A percentile compares a stretch with the other conserved stretches of the same genome.
Conservation (phyloP, 2,888 invertebrate species). For the Ochlodes sylvanus region DNA sequence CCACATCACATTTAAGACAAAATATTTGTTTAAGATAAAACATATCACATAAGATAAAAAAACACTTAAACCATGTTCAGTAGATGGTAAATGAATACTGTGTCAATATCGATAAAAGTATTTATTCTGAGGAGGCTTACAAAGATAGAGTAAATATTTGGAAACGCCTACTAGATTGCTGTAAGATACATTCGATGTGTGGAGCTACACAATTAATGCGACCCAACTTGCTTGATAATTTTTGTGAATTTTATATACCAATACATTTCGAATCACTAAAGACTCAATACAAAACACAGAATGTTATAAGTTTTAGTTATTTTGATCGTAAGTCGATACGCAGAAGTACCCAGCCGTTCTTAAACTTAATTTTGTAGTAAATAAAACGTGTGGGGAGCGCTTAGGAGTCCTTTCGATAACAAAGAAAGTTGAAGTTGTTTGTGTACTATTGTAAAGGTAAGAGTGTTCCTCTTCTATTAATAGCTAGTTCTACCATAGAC, state of each 20-base stretch:
- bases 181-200: conserved; percentile 56
- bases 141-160: conserved; percentile 78
- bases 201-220: conserved; percentile 3
- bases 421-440: conserved; percentile 32
- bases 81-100: conserved; percentile 75
- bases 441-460: conserved; percentile 15
- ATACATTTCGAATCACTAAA: too few relatives aligned
- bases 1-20: conserved; percentile 16
- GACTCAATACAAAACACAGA: too few relatives aligned
- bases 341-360: conserved; percentile 8
- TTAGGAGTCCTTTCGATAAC: conserved; percentile 21
- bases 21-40: conserved; percentile 59
- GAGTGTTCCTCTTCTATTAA: conserved; percentile 1
- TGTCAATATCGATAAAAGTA: conserved; percentile 82
- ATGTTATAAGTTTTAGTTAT: not conserved
- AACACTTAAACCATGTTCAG: conserved; percentile 65
- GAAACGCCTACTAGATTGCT: conserved; percentile 66
- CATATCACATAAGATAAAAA: conserved; percentile 49
- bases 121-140: conserved; percentile 76
- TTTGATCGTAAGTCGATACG: not conserved
- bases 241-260: not conserved
- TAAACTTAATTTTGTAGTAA: conserved; percentile 17
- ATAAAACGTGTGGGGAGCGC: conserved; percentile 27
- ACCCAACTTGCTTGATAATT: not conserved
- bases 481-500: not conserved